Percentiles rank a stretch among this genome's conserved stretches.
These are phyloP conservation scores for Synergus itoensis DNA, from an alignment of 2,888 invertebrate species.

Conservation along the genomic window DNA sequence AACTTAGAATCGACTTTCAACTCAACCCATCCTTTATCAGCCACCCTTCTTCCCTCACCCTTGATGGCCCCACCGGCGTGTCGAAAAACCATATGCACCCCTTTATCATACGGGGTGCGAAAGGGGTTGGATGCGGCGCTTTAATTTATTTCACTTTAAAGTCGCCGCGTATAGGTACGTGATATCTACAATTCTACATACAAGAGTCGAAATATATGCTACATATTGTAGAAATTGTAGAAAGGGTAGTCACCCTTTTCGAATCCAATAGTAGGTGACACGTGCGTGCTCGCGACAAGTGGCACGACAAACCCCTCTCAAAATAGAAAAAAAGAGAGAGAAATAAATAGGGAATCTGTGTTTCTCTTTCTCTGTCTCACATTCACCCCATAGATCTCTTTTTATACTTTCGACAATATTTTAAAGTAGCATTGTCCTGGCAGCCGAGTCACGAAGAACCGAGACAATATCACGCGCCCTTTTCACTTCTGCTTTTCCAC, in stretches of 20 bases:
- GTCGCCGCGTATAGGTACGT: slow-evolving; percentile 61
- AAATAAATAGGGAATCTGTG: slow-evolving; percentile 44
- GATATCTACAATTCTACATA: slow-evolving; percentile 55
- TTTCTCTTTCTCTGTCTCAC: slow-evolving; percentile 8
- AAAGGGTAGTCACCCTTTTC: slow-evolving; percentile 64
- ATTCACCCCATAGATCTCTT: slow-evolving; percentile 56
- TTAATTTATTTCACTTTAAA: slow-evolving; percentile 76
- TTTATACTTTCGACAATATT: slow-evolving; percentile 74
- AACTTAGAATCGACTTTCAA: not conserved
- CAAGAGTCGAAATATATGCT: slow-evolving; percentile 33
- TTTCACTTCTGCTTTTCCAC: slow-evolving; percentile 43
- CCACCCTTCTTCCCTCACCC: not conserved
- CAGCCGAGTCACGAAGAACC: slow-evolving; percentile 65
- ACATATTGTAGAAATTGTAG: slow-evolving; percentile 38
- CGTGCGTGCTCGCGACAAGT: slow-evolving; percentile 73
- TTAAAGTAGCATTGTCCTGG: slow-evolving; percentile 74
- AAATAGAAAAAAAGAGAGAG: slow-evolving; percentile 45
- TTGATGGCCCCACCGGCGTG: slow-evolving; percentile 2
- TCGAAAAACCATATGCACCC: slow-evolving; percentile 23
- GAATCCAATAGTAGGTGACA: slow-evolving; percentile 70
- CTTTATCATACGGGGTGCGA: slow-evolving; percentile 27
- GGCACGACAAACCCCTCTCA: slow-evolving; percentile 67
- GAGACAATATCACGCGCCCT: slow-evolving; percentile 71
- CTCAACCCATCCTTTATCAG: not conserved
- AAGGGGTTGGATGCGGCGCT: slow-evolving; percentile 48